Base-by-base conservation (phyloP, 2,113 vertebrate species). In the Equus quagga region DNA sequence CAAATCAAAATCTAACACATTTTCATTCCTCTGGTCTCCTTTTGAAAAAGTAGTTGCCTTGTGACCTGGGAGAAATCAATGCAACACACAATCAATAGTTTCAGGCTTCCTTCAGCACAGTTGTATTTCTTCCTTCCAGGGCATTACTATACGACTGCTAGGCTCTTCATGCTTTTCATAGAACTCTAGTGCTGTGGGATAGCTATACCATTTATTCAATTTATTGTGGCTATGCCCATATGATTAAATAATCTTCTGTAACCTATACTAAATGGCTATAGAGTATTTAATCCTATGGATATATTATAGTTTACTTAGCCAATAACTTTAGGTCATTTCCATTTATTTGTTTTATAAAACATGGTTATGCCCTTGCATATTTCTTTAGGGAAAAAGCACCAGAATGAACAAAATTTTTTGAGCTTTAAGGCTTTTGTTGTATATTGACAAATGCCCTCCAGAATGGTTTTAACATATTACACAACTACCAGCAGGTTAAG, bases 31-130 rank as follows among this genome's bases (percentile, higher is more conserved):
- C 51, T 81, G 28, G 44, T 91, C 21, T 93, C 41, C 21, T 86
- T 94, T 73, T 69, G 70, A 97, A 58, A 28, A 96, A 78, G 51
- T 23, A 60, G 62, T 62, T 85, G 26, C n/a, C n/a, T 81, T 67
- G 67, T 49, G 67, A 90, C 58, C 56, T 95, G 26, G 21, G 83
- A 41, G 69, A 96, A 94, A 97, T 97, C 85, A 91, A 4, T 93
- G 81, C 58, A 92, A 70, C 15, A 51, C 2, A 7, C 26, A 54
- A 56, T 81, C 72, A 89, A 36, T 67, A 78, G 3, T 84, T 80
- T 75, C 75, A 69, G 49, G 23, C 17, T 96, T 97, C 51, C n/a
- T 81, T 69, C 8, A 51, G 7, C 33, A 78, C 14, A 64, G n/a
- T 15, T 78, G 33, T 58, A 84, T 65, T 90, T 87, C 64, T 92